A percentile compares a stretch with the other conserved stretches of the same genome.
Evolutionary conservation across 92 coral and sea anemone genomes (phyloP).

Genomic region (Palythoa caribaeorum): DNA sequence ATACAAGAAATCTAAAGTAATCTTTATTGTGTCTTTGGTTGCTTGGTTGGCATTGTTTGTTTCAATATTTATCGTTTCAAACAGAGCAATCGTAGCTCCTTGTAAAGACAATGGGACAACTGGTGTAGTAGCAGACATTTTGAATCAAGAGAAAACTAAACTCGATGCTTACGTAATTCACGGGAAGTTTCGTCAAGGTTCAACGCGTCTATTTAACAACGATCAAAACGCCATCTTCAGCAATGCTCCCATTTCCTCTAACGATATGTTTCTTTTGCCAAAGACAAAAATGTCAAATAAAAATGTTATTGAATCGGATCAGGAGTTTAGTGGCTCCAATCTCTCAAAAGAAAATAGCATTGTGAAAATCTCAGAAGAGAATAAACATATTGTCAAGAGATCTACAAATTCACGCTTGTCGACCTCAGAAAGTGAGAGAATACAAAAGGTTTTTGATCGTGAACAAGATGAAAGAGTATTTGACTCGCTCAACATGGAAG

Average conservation of each 20-base stretch:
- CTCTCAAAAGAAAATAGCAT: not conserved
- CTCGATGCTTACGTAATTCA: not conserved
- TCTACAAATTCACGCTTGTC: conserved; percentile 14
- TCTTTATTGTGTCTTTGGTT: conserved; percentile 78
- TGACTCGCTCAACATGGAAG: conserved; percentile 83
- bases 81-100: conserved; percentile 62
- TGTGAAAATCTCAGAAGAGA: not conserved
- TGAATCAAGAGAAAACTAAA: conserved; percentile 36
- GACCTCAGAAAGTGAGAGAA: not conserved
- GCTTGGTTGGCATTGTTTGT: conserved; percentile 87
- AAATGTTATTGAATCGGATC: not conserved
- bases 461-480: conserved; percentile 75
- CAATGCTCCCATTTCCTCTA: not conserved
- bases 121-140: conserved; percentile 67
- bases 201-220: not conserved
- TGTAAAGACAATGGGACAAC: conserved; percentile 85
- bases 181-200: not conserved
- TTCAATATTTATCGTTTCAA: conserved; percentile 81
- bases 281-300: not conserved
- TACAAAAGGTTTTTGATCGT: conserved; percentile 51
- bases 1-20: conserved; percentile 69
- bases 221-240: not conserved
- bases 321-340: not conserved
- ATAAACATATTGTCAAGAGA: not conserved
- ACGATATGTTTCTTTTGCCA: not conserved